Conservation (phyloP, 2,797 vertebrate species). For the Trachops cirrhosus region DNA sequence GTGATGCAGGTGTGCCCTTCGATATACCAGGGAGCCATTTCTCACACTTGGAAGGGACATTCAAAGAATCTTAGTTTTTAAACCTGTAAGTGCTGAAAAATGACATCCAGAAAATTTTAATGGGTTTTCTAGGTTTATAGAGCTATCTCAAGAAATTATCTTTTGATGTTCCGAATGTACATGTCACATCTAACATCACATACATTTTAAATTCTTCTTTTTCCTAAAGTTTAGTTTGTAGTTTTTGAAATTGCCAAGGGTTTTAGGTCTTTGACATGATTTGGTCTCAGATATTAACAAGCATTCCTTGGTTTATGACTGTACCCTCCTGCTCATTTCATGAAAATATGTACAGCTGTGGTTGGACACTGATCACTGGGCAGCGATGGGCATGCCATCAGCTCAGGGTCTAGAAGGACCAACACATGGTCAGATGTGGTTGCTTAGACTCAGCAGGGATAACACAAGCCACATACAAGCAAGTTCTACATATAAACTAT, state of each 20-base stretch:
- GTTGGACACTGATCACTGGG: not conserved
- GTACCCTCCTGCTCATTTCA: not conserved
- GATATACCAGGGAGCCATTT: not conserved
- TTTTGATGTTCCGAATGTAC: not conserved
- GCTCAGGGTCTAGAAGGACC: not conserved
- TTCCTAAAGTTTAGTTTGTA: not conserved
- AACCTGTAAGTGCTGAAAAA: not conserved
- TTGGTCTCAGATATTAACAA: not conserved
- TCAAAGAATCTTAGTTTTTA: not conserved
- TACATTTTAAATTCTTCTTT: not conserved
- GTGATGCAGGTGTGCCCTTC: not conserved
- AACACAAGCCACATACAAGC: not conserved
- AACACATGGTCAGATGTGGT: not conserved
- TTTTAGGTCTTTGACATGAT: not conserved
- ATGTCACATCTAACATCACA: not conserved
- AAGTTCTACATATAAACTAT: not conserved
- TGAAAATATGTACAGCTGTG: not conserved
- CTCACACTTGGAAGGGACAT: not conserved
- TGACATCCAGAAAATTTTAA: not conserved
- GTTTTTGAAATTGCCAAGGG: not conserved
- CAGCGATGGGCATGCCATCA: not conserved
- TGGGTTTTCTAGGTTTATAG: not conserved
- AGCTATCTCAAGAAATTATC: not conserved
- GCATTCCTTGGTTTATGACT: not conserved
- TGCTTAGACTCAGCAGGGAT: not conserved